phyloP scores from a whole-genome alignment of 2,888 invertebrate species.

The Himalopsyche tibetana region DNA sequence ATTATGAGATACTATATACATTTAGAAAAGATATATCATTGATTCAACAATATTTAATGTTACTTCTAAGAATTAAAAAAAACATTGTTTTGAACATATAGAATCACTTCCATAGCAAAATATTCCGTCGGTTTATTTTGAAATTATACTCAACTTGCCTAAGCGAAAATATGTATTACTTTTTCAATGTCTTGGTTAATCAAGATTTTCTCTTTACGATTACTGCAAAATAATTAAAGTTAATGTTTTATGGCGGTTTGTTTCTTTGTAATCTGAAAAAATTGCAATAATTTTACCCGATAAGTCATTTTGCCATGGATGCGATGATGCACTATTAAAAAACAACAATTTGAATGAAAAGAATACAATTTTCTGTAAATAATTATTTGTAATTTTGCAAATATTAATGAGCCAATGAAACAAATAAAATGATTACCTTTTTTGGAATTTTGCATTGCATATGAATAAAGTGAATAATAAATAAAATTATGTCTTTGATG shows the following conservation, averaged over 20 bases:
- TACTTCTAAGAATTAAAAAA: conserved; percentile 35
- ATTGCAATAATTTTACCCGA: too few relatives aligned
- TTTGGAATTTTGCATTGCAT: conserved; percentile 3
- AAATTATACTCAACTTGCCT: too few relatives aligned
- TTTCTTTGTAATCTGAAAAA: too few relatives aligned
- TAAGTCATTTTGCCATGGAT: too few relatives aligned
- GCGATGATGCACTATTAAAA: not conserved
- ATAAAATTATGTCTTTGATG: too few relatives aligned
- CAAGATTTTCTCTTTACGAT: too few relatives aligned
- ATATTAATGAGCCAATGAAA: conserved; percentile 19
- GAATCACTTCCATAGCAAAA: too few relatives aligned
- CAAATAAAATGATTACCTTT: not conserved
- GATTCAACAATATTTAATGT: conserved; percentile 40
- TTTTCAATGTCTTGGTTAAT: too few relatives aligned
- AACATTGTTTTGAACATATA: not conserved
- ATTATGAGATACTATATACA: conserved; percentile 35
- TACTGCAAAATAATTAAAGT: too few relatives aligned
- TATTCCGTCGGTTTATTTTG: too few relatives aligned
- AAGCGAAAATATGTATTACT: too few relatives aligned
- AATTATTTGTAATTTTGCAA: not conserved
- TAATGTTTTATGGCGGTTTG: too few relatives aligned
- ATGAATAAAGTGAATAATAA: not conserved
- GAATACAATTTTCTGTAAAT: not conserved
- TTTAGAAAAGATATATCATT: conserved; percentile 42
- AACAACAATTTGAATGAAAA: not conserved